These are phyloP conservation scores for Parnassius apollo DNA, from an alignment of 2,888 invertebrate genomes.

Conservation along the genomic window DNA sequence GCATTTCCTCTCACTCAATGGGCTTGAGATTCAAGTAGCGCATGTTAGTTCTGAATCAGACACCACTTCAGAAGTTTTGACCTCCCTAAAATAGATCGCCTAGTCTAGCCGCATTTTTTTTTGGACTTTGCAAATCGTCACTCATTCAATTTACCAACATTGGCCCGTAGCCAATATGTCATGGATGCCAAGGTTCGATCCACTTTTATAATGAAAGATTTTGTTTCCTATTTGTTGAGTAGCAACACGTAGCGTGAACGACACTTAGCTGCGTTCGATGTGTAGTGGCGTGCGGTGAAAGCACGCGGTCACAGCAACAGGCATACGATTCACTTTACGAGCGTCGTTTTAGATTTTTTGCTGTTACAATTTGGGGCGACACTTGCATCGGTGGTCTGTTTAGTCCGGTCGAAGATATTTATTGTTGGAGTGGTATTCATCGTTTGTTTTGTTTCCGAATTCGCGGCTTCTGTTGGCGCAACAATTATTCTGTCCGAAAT, in stretches of 20 bases:
- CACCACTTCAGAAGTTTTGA: conserved; percentile 62
- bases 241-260: conserved; percentile 43
- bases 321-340: conserved; percentile 3
- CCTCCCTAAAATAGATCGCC: conserved; percentile 69
- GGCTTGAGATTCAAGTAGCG: conserved; percentile 57
- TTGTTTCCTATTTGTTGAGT: conserved; percentile 50
- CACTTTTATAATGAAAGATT: conserved; percentile 49
- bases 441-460: conserved; percentile 40
- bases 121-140: conserved; percentile 68
- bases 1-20: conserved; percentile 68
- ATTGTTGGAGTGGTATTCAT: conserved; percentile 35
- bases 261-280: conserved; percentile 32
- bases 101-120: conserved; percentile 59
- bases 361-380: conserved; percentile 12
- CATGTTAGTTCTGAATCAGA: conserved; percentile 63
- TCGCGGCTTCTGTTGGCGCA: conserved; percentile 47
- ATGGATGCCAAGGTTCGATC: conserved; percentile 57
- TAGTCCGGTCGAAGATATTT: not conserved
- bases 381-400: conserved; percentile 6
- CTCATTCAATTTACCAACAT: conserved; percentile 71
- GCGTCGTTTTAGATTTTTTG: conserved; percentile 19
- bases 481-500: conserved; percentile 60
- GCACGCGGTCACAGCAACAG: conserved; percentile 5
- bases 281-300: conserved; percentile 12
- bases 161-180: conserved; percentile 73